phyloP scores from a whole-genome alignment of 2,888 invertebrate genomes.

The Lagria hirta region DNA sequence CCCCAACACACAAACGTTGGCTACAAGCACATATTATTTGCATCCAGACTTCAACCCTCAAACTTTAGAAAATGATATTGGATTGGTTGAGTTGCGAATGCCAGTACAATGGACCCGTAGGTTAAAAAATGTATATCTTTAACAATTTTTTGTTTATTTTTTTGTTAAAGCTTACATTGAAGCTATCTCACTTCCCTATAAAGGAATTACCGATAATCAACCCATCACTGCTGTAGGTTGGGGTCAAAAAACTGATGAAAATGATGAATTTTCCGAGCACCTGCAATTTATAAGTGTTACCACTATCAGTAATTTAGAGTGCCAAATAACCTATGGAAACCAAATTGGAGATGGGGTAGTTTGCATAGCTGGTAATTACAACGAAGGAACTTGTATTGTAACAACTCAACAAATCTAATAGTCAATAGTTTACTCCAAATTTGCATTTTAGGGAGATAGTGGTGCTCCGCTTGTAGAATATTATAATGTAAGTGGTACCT shows the following conservation, averaged over 20 bases:
- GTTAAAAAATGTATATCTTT: no score
- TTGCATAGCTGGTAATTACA: background rate
- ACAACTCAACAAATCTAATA: slow-evolving; percentile 2
- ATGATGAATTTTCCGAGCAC: no score
- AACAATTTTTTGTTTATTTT: background rate
- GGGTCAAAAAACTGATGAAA: background rate
- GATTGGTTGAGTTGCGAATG: no score
- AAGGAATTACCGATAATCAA: background rate
- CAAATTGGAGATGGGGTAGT: background rate
- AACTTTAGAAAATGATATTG: no score
- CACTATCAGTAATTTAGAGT: background rate
- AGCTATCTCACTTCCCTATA: background rate
- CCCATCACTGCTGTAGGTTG: background rate
- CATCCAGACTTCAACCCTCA: no score
- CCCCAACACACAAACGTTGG: no score
- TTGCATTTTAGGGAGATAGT: slow-evolving; percentile 2
- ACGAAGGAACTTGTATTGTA: background rate
- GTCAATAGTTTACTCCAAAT: background rate
- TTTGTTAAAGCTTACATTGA: slow-evolving; percentile 1
- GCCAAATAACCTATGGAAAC: background rate
- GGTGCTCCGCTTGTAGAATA: background rate
- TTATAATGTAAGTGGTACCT: background rate
- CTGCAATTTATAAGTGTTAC: no score
- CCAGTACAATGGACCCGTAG: no score
- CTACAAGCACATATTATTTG: no score